Percentiles rank a stretch among this genome's conserved stretches.
phyloP scores from a whole-genome alignment of 2,113 vertebrate species.

The Chrysemys picta region DNA sequence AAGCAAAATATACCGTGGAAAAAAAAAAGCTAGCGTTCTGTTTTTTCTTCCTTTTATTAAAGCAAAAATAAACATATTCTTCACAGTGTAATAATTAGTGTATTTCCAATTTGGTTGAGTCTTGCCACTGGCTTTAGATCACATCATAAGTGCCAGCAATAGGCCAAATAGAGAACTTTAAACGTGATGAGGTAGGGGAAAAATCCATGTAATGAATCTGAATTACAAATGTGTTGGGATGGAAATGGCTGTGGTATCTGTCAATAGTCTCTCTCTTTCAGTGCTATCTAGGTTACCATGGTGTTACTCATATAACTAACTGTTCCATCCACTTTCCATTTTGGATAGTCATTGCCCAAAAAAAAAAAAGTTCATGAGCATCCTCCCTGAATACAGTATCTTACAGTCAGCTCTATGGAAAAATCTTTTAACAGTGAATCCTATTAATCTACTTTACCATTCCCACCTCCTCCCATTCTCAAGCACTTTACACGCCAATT shows the following conservation, averaged over 20 bases:
- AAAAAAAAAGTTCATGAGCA: neutral
- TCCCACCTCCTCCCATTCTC: neutral
- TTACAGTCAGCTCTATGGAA: neutral
- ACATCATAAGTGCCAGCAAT: neutral
- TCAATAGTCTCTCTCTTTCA: neutral
- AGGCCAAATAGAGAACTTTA: neutral
- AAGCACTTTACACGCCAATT: slow-evolving; percentile 22
- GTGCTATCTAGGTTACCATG: neutral
- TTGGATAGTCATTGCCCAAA: neutral
- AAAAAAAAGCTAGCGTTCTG: neutral
- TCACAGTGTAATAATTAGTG: neutral
- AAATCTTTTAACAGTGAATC: neutral
- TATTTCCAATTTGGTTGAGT: neutral
- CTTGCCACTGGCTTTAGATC: neutral
- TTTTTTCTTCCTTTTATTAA: neutral
- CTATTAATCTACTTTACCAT: neutral
- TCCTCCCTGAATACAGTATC: neutral
- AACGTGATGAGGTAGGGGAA: neutral
- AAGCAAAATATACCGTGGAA: neutral
- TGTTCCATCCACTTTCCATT: neutral
- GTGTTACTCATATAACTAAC: neutral
- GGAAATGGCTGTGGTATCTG: neutral
- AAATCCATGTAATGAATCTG: neutral
- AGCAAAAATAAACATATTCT: neutral
- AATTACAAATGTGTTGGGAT: neutral